These are phyloP conservation scores for Caenorhabditis sinica DNA, from an alignment of 2,888 invertebrate genomes.

Conservation along the genomic window DNA sequence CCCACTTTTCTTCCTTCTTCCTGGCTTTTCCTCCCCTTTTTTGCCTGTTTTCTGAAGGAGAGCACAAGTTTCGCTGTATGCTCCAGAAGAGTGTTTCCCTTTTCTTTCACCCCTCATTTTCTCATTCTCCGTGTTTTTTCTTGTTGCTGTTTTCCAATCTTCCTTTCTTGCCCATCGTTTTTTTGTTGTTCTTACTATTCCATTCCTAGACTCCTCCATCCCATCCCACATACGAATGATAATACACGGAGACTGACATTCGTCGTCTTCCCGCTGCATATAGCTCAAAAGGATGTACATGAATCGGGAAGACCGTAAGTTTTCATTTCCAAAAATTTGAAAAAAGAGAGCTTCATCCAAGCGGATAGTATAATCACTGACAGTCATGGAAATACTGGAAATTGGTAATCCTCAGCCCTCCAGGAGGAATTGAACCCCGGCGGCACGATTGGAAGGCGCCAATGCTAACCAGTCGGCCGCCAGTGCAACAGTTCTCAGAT, in stretches of 20 bases:
- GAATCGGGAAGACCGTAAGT: slow-evolving; percentile 64
- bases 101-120: slow-evolving; percentile 47
- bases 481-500: slow-evolving; percentile 1
- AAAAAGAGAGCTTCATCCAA: slow-evolving; percentile 47
- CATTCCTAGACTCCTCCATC: slow-evolving; percentile 32
- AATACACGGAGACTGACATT: slow-evolving; percentile 35
- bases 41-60: slow-evolving; percentile 35
- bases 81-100: slow-evolving; percentile 39
- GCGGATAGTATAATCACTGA: slow-evolving; percentile 40
- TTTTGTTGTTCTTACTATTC: slow-evolving; percentile 42
- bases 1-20: slow-evolving; percentile 43
- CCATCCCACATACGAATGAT: slow-evolving; percentile 43
- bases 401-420: slow-evolving; percentile 42
- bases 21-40: slow-evolving; percentile 20
- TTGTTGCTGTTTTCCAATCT: slow-evolving; percentile 47
- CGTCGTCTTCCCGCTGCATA: slow-evolving; percentile 33
- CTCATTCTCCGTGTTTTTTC: slow-evolving; percentile 52
- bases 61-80: slow-evolving; percentile 40
- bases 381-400: slow-evolving; percentile 56
- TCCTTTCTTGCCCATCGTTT: slow-evolving; percentile 17
- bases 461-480: slow-evolving; percentile 24
- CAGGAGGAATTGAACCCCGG: background rate
- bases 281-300: slow-evolving; percentile 39
- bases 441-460: background rate
- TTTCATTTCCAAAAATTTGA: slow-evolving; percentile 14